Evolutionary conservation across 2,888 invertebrate species (phyloP).

Genomic region (Tholera decimalis): DNA sequence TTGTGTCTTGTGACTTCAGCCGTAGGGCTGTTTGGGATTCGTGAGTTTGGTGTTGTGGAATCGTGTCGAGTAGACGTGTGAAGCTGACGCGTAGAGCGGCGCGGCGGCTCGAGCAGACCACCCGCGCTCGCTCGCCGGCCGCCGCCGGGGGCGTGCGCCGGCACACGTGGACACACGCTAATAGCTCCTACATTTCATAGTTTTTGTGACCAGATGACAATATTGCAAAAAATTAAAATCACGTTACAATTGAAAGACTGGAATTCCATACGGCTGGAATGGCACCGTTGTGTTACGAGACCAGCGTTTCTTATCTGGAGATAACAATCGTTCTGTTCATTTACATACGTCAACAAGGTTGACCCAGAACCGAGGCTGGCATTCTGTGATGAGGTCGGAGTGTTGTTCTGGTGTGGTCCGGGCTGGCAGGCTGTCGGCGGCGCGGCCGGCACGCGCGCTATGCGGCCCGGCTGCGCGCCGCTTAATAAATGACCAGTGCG

Average conservation of each 20-base stretch:
- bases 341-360: constrained; percentile 86
- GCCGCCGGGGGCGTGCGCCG: constrained; percentile 77
- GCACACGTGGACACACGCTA: constrained; percentile 75
- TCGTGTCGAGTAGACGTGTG: constrained; percentile 83
- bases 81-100: constrained; percentile 85
- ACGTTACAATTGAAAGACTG: constrained; percentile 19
- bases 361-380: constrained; percentile 74
- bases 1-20: constrained; percentile 68
- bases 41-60: constrained; percentile 65
- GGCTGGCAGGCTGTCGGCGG: constrained; percentile 82
- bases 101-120: constrained; percentile 84
- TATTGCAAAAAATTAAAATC: constrained; percentile 66
- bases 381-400: constrained; percentile 68
- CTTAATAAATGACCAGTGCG: constrained; percentile 89
- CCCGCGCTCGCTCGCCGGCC: constrained; percentile 84
- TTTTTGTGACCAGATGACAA: constrained; percentile 59
- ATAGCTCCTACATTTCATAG: constrained; percentile 62
- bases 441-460: constrained; percentile 86
- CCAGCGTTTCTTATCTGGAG: constrained; percentile 62
- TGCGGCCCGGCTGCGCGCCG: constrained; percentile 79
- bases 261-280: constrained; percentile 17
- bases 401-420: constrained; percentile 85
- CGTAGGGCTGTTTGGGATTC: constrained; percentile 70
- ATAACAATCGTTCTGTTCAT: constrained; percentile 79
- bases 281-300: constrained; percentile 37